Base-by-base conservation (phyloP, 1,140 invertebrate genomes). In the Stegodyphus mimosarum region DNA sequence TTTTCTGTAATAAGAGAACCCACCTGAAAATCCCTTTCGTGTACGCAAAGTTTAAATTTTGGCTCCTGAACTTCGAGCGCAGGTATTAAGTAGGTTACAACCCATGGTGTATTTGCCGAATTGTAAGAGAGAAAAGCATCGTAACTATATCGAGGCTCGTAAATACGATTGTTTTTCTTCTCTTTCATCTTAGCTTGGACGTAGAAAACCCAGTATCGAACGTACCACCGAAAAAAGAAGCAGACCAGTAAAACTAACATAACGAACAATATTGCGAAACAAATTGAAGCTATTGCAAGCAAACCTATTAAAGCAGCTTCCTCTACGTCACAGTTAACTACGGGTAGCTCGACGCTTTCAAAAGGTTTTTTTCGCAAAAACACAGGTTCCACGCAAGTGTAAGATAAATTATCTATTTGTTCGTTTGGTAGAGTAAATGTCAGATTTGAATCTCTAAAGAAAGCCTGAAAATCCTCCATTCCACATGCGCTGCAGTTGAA, bases 121-220 rank as follows among this genome's bases (percentile, higher is more conserved):
- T 92, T 93, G 88, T 94, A 94, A 0, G 93, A 93, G 6, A 94
- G 91, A 88, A 94, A 94, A 3, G 93, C 93, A 87, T 94, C 94
- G 87, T 92, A 94, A 73, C 90, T 90, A 77, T 92, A 93, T 48
- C 89, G 88, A 13, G 67, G 18, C 33, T 66, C 76, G 18, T 85
- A 64, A 0, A 64, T 70, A 11, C 74, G n/a, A n/a, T n/a, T 53
- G 15, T n/a, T 72, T 15, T 83, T 74, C 67, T 69, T 67, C 55
- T 64, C 52, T 77, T 66, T 67, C 53, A 76, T 33, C 88, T 91
- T 90, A 53, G 92, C 79, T 85, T 91, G 91, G 6, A 90, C 90
- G 72, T 93, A 87, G 84, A 93, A 93, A 71, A 92, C 87, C 92
- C 91, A 93, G 83, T 93, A 93, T 74, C 90, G 89, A 77, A 93